Evolutionary conservation across 2,113 vertebrate species (phyloP), one percentile per base, ranked within the genome.

Genomic region (Scomber colias): DNA sequence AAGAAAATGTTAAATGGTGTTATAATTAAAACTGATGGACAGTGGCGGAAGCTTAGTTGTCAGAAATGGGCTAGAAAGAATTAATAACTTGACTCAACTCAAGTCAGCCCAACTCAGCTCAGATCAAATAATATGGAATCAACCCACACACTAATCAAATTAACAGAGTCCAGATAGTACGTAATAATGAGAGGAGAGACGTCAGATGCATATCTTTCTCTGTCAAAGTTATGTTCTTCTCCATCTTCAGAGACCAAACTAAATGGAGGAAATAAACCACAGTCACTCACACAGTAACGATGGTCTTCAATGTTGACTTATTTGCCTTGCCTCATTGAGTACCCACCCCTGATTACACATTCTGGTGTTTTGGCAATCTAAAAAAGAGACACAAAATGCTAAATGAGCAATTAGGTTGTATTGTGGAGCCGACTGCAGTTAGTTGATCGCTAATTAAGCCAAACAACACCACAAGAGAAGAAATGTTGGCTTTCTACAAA

Each of bases 391-490:
- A 71, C 77, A 91, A 92, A 85, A 74, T 12, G 46, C 69, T 63
- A 85, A 87, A 90, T 77, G 77, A 92, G 89, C 84, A 92, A 90
- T 92, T 84, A 90, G 79, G 62, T 75, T 84, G 67, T 24, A 89
- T 83, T 93, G 81, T 86, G 27, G 62, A 80, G 62, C 17, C 0
- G n/a, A 75, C 59, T 63, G 24, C 51, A 64, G 73, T 49, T 44
- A 75, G 51, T 10, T 59, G 35, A 70, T 80, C 14, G 0, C 57
- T 63, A 83, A 87, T 74, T 81, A 63, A 65, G 56, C 54, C 54
- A 68, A 67, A 79, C 31, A 27, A 5, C 51, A 72, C 11, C 13
- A 35, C 51, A 24, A 16, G 8, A 40, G 8, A 40, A 53, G 55
- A 62, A 31, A 67, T 11, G 56, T 16, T 51, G 30, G 2, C 8